Evolutionary conservation across 2,113 vertebrate species (phyloP), one percentile per base, ranked within the genome.

Genomic region (Sialia sialis): DNA sequence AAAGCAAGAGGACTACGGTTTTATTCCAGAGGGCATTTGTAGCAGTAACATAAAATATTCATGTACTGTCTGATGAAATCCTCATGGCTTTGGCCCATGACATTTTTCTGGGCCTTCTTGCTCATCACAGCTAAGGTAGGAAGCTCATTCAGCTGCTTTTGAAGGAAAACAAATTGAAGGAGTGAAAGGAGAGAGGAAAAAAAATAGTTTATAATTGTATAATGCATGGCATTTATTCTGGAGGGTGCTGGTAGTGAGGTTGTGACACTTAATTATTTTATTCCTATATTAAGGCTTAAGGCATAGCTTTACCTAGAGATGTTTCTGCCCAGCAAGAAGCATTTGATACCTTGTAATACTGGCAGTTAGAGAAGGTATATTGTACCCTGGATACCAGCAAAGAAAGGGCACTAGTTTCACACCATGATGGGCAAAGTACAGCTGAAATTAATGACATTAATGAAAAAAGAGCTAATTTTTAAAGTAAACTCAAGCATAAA

Each of bases 111-210:
- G 4, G 9, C 32, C 8, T 66, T 81, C 26, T 89, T 84, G 22
- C 36, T 88, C 27, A 23, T 52, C 2, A 7, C 5, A 8, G 4
- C 19, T 41, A 1, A 1, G 0, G 26, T 55, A 43, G n/a, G 4
- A 69, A 64, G 14, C 60, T 68, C 16, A 23, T 21, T 83, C 17
- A 34, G 6, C 7, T 78, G 21, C 16, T 84, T 89, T 44, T 72
- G 43, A 89, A 84, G 18, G 27, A 34, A 43, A 56, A 48, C 25
- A 44, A 38, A 8, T 22, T 43, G 11, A 17, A 54, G 8, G 25
- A 17, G 7, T 26, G 10, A 63, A 49, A 83, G 6, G 12, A 19
- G 29, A 21, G 32, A 36, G 27, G 7, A 10, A 25, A 43, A 34
- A 32, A 16, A 26, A 0, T 1, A 18, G 4, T 68, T 92, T 23